Evolutionary conservation across 2,113 vertebrate species (phyloP).

Genomic region (Oplegnathus fasciatus): DNA sequence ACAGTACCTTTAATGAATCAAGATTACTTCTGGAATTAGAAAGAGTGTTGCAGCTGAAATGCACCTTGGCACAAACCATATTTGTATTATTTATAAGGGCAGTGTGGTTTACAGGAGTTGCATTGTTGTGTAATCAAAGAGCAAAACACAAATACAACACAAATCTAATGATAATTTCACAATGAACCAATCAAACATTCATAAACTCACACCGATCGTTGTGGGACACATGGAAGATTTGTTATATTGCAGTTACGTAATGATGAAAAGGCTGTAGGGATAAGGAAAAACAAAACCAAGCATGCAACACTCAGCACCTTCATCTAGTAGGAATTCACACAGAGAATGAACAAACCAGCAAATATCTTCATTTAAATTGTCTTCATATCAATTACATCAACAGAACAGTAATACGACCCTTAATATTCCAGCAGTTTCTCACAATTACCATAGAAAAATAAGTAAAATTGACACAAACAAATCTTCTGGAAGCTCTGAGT

Average conservation of each 20-base stretch:
- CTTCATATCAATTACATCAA: constrained; percentile 70
- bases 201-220: constrained; percentile 47
- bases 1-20: constrained; percentile 57
- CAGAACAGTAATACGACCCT: constrained; percentile 59
- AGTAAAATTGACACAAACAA: constrained; percentile 70
- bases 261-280: constrained; percentile 41
- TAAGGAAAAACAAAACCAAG: constrained; percentile 49
- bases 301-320: constrained; percentile 80
- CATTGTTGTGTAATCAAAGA: constrained; percentile 64
- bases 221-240: constrained; percentile 54
- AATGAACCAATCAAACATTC: constrained; percentile 64
- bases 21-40: constrained; percentile 57
- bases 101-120: constrained; percentile 75
- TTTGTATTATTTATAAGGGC: constrained; percentile 63
- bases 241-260: constrained; percentile 58
- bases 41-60: constrained; percentile 72
- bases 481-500: constrained; percentile 73
- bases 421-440: constrained; percentile 74
- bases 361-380: constrained; percentile 70
- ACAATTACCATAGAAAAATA: constrained; percentile 77
- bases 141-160: constrained; percentile 67
- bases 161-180: constrained; percentile 61
- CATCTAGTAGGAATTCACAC: constrained; percentile 71
- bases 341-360: constrained; percentile 61
- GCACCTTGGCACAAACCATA: constrained; percentile 79